These are phyloP conservation scores for Drosophila gunungcola DNA, from an alignment of 1,140 invertebrate genomes.

Conservation along the genomic window DNA sequence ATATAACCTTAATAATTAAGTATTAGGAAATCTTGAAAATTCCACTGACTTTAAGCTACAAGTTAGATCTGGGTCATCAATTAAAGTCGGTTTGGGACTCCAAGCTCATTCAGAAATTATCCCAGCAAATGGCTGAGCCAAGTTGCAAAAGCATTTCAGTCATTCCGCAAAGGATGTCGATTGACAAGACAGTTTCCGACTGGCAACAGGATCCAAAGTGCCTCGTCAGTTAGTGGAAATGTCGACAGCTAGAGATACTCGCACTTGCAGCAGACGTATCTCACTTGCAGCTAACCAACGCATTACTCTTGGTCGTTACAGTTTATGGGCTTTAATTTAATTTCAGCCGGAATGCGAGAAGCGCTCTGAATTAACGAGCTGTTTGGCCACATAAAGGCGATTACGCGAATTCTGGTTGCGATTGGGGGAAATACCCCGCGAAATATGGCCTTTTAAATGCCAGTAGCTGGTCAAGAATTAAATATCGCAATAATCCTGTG, in stretches of 20 bases:
- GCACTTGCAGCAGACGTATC: neutral
- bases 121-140: slow-evolving; percentile 5
- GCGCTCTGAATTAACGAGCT: slow-evolving; percentile 63
- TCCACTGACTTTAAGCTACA: too few species aligned
- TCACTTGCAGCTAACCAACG: slow-evolving; percentile 11
- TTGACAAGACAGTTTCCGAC: slow-evolving; percentile 38
- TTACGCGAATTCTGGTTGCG: slow-evolving; percentile 5
- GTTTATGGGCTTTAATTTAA: slow-evolving; percentile 71
- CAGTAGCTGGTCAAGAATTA: slow-evolving; percentile 56
- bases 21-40: too few species aligned
- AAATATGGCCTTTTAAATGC: slow-evolving; percentile 59
- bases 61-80: neutral
- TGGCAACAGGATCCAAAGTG: slow-evolving; percentile 22
- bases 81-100: neutral
- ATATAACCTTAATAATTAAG: too few species aligned
- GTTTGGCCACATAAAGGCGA: slow-evolving; percentile 52
- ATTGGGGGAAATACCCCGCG: slow-evolving; percentile 3
- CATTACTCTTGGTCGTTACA: slow-evolving; percentile 47
- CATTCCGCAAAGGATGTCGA: slow-evolving; percentile 19
- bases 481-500: slow-evolving; percentile 46
- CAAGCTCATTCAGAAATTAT: neutral
- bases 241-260: neutral
- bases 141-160: slow-evolving; percentile 29
- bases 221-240: slow-evolving; percentile 5
- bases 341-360: slow-evolving; percentile 43